A percentile compares a stretch with the other conserved stretches of the same genome.
phyloP scores from a whole-genome alignment of 2,797 vertebrate species.

The Typhlichthys eigenmanni region DNA sequence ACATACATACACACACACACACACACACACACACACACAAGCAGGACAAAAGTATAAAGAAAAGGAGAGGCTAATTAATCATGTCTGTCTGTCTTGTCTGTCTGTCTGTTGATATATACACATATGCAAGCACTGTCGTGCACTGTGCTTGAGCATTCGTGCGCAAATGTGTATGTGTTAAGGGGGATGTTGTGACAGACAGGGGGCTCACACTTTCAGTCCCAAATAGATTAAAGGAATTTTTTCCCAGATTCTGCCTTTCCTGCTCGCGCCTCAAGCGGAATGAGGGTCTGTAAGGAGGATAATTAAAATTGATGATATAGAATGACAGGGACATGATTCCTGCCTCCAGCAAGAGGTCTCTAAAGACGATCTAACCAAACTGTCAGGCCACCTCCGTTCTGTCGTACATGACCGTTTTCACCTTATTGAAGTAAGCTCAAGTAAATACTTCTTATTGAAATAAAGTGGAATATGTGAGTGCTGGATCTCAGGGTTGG shows the following conservation, averaged over 20 bases:
- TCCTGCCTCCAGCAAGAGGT: conserved; percentile 67
- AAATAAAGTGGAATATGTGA: conserved; percentile 54
- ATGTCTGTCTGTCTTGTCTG: neutral
- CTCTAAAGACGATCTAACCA: conserved; percentile 63
- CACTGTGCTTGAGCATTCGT: conserved; percentile 6
- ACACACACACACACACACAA: neutral
- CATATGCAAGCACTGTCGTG: neutral
- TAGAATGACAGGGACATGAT: conserved; percentile 75
- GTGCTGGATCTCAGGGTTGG: conserved; percentile 20
- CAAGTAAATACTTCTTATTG: conserved; percentile 60
- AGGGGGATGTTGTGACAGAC: conserved; percentile 59
- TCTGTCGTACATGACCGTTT: conserved; percentile 66
- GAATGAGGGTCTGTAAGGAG: conserved; percentile 66
- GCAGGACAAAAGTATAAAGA: too few relatives aligned
- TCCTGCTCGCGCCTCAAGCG: conserved; percentile 61
- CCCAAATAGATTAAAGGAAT: conserved; percentile 71
- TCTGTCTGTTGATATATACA: neutral
- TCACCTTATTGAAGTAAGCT: conserved; percentile 63
- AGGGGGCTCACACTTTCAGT: conserved; percentile 71
- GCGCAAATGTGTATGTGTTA: neutral
- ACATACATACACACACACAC: conserved; percentile 6
- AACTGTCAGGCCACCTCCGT: conserved; percentile 58
- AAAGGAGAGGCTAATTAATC: neutral
- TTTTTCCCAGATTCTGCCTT: conserved; percentile 52
- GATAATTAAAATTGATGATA: conserved; percentile 80